These are phyloP conservation scores for Choristoneura rosaceana DNA, from an alignment of 2,888 invertebrate species.

Conservation along the genomic window DNA sequence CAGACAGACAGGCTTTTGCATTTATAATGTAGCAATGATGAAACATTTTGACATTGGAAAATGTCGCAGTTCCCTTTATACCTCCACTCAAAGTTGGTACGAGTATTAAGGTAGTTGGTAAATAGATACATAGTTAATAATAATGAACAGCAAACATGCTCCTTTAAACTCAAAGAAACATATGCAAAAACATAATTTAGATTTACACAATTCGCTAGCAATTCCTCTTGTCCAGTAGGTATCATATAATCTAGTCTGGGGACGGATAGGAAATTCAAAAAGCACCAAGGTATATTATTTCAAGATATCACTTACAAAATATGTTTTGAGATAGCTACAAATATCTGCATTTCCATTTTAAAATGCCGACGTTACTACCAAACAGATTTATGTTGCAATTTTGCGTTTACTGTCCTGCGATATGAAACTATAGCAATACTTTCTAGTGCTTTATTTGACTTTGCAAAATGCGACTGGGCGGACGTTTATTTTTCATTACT, in stretches of 20 bases:
- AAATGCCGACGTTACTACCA: conserved; percentile 8
- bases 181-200: background rate
- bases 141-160: background rate
- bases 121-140: background rate
- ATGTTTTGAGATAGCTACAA: conserved; percentile 28
- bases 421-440: conserved; percentile 46
- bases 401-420: conserved; percentile 50
- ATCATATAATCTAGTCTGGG: conserved; percentile 1
- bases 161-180: background rate
- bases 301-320: conserved; percentile 1
- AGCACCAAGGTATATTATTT: conserved; percentile 12
- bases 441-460: conserved; percentile 53
- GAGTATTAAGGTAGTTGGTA: too few relatives aligned
- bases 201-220: conserved; percentile 11
- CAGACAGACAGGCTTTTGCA: too few relatives aligned
- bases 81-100: too few relatives aligned
- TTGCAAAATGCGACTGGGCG: conserved; percentile 61
- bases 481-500: conserved; percentile 52
- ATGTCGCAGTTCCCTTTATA: too few relatives aligned
- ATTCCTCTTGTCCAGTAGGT: background rate
- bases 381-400: conserved; percentile 45
- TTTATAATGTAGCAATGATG: too few relatives aligned
- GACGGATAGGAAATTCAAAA: conserved; percentile 12
- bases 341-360: conserved; percentile 17
- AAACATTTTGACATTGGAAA: too few relatives aligned